Evolutionary conservation across 2,888 invertebrate genomes (phyloP), one percentile per base, ranked within the genome.

Genomic region (Marronus borbonicus): DNA sequence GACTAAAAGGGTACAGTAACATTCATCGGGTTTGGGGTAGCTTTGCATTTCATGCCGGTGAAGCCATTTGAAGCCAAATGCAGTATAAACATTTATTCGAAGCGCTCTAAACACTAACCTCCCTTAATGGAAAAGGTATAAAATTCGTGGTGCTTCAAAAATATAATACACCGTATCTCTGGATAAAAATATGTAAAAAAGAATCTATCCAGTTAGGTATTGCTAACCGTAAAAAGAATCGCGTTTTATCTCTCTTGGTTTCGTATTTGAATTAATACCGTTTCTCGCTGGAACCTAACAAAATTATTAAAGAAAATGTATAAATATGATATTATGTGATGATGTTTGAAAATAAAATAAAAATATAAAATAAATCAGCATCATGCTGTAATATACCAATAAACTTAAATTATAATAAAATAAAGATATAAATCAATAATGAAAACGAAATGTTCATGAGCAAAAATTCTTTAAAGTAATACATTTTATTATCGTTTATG

Each of bases 111-210:
- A 79, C 79, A 89, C 84, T 85, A 86, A 86, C 85, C 85, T 85
- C 87, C 87, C 86, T 84, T 85, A 86, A 87, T 90, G 90, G 90
- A 90, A 90, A 90, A 90, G 90, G 90, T 90, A 90, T 90, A 90
- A 90, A 90, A 90, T 90, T 87, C 83, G 84, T 85, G 87, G 87
- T 88, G 87, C 85, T 76, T 86, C 87, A 88, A 88, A 88, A 88
- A 85, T 80, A 70, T 17, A 66, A 44, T 78, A 66, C 78, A 75
- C 68, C 74, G 75, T 52, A 44, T 70, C 55, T 68, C 31, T n/a
- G 50, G 28, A 64, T 10, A 64, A 36, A 64, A 60, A 62, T 17
- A 52, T 74, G 65, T 49, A 72, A 74, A 78, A 78, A 65, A 55
- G n/a, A n/a, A 55, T 55, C 17, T 58, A 12, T 49, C 52, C 24